A percentile compares a stretch with the other conserved stretches of the same genome.
Conservation (phyloP, 2,888 invertebrate species). For the Dioctria linearis region DNA sequence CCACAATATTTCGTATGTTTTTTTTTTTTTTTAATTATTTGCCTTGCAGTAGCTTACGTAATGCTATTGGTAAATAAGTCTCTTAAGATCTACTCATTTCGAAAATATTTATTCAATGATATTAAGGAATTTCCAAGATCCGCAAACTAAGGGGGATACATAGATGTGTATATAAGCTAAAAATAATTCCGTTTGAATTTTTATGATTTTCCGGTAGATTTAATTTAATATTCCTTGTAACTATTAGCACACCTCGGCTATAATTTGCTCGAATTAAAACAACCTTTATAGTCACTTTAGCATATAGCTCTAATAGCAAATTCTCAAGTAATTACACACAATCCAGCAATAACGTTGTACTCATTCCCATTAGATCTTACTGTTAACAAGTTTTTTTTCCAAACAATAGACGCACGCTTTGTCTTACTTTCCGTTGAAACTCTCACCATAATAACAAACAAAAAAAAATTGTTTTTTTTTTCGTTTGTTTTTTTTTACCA, state of each 20-base stretch:
- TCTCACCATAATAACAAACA: neutral
- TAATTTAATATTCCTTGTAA: too few species aligned
- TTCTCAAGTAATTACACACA: neutral
- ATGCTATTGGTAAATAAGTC: too few species aligned
- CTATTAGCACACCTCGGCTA: neutral
- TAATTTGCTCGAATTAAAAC: neutral
- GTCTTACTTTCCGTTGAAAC: slow-evolving; percentile 6
- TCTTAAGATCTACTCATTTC: too few species aligned
- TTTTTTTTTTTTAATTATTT: too few species aligned
- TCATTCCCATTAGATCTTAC: slow-evolving; percentile 1
- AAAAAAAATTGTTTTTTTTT: neutral
- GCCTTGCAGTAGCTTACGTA: too few species aligned
- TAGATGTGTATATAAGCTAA: too few species aligned
- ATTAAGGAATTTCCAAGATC: too few species aligned
- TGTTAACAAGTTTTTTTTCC: neutral
- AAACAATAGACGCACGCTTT: slow-evolving; percentile 18
- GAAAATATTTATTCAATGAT: too few species aligned
- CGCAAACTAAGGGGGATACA: too few species aligned
- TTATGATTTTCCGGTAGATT: too few species aligned
- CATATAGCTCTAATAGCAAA: neutral
- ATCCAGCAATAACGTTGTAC: neutral
- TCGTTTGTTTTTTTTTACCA: neutral
- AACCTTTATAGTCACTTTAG: neutral
- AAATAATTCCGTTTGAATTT: too few species aligned
- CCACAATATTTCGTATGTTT: too few species aligned